Evolutionary conservation across 2,113 vertebrate genomes (phyloP), one percentile per base, ranked within the genome.

Genomic region (Machaerirhynchus nigripectus): DNA sequence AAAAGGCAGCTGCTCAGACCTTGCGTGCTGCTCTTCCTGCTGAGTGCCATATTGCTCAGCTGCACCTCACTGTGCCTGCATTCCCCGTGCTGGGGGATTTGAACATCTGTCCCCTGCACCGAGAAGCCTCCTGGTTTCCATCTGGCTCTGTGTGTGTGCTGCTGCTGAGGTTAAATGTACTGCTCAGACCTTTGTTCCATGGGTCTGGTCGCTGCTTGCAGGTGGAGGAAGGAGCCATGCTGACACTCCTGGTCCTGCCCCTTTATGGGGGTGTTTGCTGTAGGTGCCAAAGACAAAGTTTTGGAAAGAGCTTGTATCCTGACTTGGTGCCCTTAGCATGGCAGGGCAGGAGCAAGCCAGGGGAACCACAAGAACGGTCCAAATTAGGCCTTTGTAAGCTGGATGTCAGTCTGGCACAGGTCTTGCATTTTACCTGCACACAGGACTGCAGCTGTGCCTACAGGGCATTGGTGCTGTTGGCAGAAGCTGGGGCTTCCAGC

Each of bases 1-100:
- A 81, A 82, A 82, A 61, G 87, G 93, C 94, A 93, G 81, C 84
- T 93, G 74, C 87, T 94, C 37, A 80, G 78, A 19, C 46, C 63
- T 59, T 26, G 31, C 0, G 0, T 57, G 46, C 74, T 61, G 53
- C 68, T 89, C 30, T 79, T 75, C 68, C 73, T 46, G 63, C 83
- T 74, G 78, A 83, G 71, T 89, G 52, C 93, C 84, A 46, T 70
- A 65, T 61, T 93, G 92, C 80, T 82, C 2, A 0, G 9, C 56
- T 68, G 84, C 60, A 74, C 71, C 76, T 89, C 10, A 1, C 75
- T 49, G 35, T 89, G 84, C 52, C 87, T 76, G 57, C 0, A 0
- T 31, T 76, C 60, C 69, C 27, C 3, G 0, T 70, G 37, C 85
- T 80, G 64, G 37, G 47, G 67, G 27, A 71, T 42, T 33, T 56